These are phyloP conservation scores for Bembecia ichneumoniformis DNA, from an alignment of 2,888 invertebrate genomes.

Conservation along the genomic window DNA sequence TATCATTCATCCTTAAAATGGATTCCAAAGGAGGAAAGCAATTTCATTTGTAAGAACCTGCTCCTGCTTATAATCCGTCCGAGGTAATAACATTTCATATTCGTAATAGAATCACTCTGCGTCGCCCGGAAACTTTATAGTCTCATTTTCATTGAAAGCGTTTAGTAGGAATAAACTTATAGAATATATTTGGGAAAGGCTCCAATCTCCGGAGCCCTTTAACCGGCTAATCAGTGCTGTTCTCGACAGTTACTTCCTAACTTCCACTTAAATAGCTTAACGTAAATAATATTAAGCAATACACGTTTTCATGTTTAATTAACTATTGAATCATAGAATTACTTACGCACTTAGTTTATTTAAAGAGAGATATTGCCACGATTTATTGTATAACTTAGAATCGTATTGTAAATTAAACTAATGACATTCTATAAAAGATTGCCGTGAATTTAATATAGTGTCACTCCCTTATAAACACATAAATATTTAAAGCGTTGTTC, in stretches of 20 bases:
- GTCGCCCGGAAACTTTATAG: conserved; percentile 70
- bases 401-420: too few species aligned
- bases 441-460: too few species aligned
- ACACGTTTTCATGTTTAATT: too few species aligned
- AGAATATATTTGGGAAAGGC: conserved; percentile 62
- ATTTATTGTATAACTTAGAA: too few species aligned
- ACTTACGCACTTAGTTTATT: too few species aligned
- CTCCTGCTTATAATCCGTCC: conserved; percentile 71
- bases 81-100: conserved; percentile 72
- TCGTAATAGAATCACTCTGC: conserved; percentile 72
- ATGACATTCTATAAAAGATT: too few species aligned
- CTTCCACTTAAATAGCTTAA: neutral
- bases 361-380: too few species aligned
- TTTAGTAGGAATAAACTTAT: conserved; percentile 69
- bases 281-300: neutral
- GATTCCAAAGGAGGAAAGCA: conserved; percentile 69
- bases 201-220: conserved; percentile 56
- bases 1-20: conserved; percentile 69
- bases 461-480: too few species aligned
- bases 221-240: conserved; percentile 39
- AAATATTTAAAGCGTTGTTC: too few species aligned
- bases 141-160: conserved; percentile 71
- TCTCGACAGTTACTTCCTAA: conserved; percentile 26
- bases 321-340: too few species aligned
- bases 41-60: conserved; percentile 71